Conservation (phyloP, 1,140 invertebrate species). For the Orchestia grillus region DNA sequence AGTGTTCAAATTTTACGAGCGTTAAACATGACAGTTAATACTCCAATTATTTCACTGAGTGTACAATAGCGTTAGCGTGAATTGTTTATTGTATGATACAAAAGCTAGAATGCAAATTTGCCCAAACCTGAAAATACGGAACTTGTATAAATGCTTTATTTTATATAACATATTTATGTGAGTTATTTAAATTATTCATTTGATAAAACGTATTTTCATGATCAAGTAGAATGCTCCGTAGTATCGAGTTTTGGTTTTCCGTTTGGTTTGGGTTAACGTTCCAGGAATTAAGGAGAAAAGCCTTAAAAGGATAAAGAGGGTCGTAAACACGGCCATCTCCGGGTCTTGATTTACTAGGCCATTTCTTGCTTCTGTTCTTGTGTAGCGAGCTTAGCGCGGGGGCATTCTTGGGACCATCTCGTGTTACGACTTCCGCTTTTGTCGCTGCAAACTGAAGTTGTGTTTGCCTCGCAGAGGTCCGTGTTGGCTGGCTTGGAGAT, state of each 20-base stretch:
- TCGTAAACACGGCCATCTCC: neutral
- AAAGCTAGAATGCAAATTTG: too few relatives aligned
- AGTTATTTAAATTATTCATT: too few relatives aligned
- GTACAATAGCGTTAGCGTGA: too few relatives aligned
- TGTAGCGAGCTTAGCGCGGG: neutral
- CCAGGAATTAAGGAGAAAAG: neutral
- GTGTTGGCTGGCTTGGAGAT: neutral
- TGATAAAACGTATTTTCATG: too few relatives aligned
- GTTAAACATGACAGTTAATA: too few relatives aligned
- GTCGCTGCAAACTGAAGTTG: neutral
- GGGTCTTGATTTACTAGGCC: neutral
- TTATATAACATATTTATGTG: too few relatives aligned
- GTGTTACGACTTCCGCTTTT: neutral
- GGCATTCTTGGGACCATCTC: neutral
- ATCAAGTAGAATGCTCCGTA: too few relatives aligned
- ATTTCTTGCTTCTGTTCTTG: neutral
- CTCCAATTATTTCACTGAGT: too few relatives aligned
- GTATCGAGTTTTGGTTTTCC: neutral
- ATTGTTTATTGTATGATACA: too few relatives aligned
- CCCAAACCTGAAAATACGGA: too few relatives aligned
- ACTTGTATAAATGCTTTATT: too few relatives aligned
- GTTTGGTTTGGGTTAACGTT: neutral
- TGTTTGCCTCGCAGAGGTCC: neutral
- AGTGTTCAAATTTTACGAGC: too few relatives aligned
- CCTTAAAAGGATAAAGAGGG: neutral